These are phyloP conservation scores for Albula goreensis DNA, from an alignment of 2,113 vertebrate genomes.

Conservation along the genomic window DNA sequence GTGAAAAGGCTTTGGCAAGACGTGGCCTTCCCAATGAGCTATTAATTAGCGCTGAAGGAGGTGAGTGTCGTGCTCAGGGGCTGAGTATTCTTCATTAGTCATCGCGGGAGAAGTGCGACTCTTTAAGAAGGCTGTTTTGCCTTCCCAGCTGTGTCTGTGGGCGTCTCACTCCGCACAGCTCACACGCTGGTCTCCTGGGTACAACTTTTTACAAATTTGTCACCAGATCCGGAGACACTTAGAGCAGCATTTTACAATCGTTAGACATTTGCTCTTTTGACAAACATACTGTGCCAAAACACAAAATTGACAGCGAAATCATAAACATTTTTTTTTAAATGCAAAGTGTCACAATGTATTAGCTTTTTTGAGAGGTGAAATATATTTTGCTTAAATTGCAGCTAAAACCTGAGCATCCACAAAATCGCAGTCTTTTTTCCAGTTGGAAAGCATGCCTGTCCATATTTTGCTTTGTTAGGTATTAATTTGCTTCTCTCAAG, in stretches of 20 bases:
- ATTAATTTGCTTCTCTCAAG: background rate
- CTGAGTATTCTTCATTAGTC: constrained; percentile 69
- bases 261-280: background rate
- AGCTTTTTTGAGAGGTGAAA: no score
- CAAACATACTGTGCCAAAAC: background rate
- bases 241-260: background rate
- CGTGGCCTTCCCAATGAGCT: constrained; percentile 54
- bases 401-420: no score
- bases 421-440: no score
- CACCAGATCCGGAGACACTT: background rate
- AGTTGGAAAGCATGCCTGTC: no score
- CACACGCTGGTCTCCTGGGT: background rate
- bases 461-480: background rate
- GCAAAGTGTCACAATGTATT: no score
- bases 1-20: constrained; percentile 53
- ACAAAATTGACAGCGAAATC: background rate
- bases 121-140: constrained; percentile 56
- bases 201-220: background rate
- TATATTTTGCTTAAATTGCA: no score
- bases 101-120: constrained; percentile 41
- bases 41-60: constrained; percentile 70
- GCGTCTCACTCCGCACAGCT: background rate
- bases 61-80: constrained; percentile 65
- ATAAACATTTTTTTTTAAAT: no score
- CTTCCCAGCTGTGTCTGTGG: constrained; percentile 16